A percentile compares a stretch with the other conserved stretches of the same genome.
Evolutionary conservation across 1,140 invertebrate species (phyloP).

Genomic region (Idris sp.): DNA sequence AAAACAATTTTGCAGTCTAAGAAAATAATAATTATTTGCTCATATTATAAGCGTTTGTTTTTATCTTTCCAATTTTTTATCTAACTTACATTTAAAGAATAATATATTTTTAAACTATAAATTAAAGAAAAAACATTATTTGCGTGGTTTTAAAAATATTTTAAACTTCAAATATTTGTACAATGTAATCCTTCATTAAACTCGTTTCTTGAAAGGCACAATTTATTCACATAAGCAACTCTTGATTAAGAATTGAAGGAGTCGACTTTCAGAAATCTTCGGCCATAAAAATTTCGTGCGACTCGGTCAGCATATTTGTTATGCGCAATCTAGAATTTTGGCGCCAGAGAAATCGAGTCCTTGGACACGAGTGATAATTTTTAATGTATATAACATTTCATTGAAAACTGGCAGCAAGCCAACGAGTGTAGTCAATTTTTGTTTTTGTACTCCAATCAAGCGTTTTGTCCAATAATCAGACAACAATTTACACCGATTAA

Average conservation of each 20-base stretch:
- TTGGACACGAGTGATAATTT: constrained; percentile 49
- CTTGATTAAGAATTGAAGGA: constrained; percentile 9
- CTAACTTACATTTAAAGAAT: too few relatives aligned
- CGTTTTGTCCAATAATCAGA: constrained; percentile 21
- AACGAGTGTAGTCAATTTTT: constrained; percentile 12
- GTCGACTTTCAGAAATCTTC: constrained; percentile 18
- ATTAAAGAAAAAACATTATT: too few relatives aligned
- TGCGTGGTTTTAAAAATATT: too few relatives aligned
- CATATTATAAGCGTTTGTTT: too few relatives aligned
- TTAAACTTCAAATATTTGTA: too few relatives aligned
- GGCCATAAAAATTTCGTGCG: constrained; percentile 14
- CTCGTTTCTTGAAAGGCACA: too few relatives aligned
- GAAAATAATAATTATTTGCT: too few relatives aligned
- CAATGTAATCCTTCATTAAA: too few relatives aligned
- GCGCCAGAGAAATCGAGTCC: constrained; percentile 40
- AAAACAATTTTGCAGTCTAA: too few relatives aligned
- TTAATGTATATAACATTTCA: constrained; percentile 41
- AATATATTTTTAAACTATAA: too few relatives aligned
- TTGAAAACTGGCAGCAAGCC: constrained; percentile 27
- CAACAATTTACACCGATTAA: constrained; percentile 25
- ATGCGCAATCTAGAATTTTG: constrained; percentile 43
- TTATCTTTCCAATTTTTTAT: too few relatives aligned
- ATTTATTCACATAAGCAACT: too few relatives aligned
- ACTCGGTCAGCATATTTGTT: constrained; percentile 47
- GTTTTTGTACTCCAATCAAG: constrained; percentile 26